Percentiles rank a stretch among this genome's conserved stretches.
These are phyloP conservation scores for Epinotia bilunana DNA, from an alignment of 2,888 invertebrate genomes.

Conservation along the genomic window DNA sequence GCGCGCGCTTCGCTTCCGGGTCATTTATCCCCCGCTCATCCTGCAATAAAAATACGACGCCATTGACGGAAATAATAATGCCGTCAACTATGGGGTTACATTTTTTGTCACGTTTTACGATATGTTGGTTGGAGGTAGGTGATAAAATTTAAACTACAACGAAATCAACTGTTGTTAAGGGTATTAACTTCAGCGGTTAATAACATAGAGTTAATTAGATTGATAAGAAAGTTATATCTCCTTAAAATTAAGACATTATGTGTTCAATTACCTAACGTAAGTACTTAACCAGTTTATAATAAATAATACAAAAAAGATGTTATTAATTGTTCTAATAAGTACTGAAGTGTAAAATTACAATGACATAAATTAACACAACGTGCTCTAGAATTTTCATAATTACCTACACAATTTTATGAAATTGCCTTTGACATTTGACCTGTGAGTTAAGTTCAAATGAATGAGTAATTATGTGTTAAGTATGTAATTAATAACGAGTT, in stretches of 20 bases:
- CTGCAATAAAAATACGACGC: slow-evolving; percentile 43
- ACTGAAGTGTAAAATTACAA: too few species aligned
- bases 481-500: background rate
- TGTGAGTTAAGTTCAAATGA: background rate
- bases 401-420: background rate
- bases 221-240: background rate
- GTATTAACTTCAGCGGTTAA: background rate
- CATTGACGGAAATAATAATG: slow-evolving; percentile 41
- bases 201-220: background rate
- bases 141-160: slow-evolving; percentile 14
- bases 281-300: too few species aligned
- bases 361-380: too few species aligned
- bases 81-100: slow-evolving; percentile 38
- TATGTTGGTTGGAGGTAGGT: slow-evolving; percentile 11
- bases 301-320: too few species aligned
- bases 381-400: background rate
- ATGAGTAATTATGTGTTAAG: background rate
- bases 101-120: slow-evolving; percentile 34
- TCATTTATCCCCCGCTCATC: slow-evolving; percentile 43
- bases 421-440: background rate
- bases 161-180: background rate
- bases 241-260: too few species aligned
- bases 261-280: too few species aligned
- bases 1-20: slow-evolving; percentile 41
- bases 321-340: too few species aligned